phyloP scores from a whole-genome alignment of 2,797 vertebrate genomes.

The Paedocypris micromegethes region DNA sequence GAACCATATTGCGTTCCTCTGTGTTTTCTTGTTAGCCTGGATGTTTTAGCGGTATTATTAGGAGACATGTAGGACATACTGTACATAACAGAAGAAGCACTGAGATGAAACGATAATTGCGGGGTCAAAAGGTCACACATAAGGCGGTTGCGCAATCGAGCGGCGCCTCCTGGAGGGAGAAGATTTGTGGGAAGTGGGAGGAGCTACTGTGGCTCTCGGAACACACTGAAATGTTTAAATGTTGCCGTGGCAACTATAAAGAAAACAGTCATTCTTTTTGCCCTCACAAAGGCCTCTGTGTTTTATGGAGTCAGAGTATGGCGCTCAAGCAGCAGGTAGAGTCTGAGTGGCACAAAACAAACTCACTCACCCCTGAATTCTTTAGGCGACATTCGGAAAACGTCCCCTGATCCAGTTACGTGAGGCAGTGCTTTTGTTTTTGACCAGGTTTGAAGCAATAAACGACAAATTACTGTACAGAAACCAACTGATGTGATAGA shows the following conservation, averaged over 20 bases:
- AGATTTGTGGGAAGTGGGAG: slow-evolving; percentile 51
- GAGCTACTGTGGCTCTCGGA: slow-evolving; percentile 61
- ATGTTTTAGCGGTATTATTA: too few relatives aligned
- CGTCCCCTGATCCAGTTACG: neutral
- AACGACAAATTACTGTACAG: too few relatives aligned
- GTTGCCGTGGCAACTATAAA: slow-evolving; percentile 61
- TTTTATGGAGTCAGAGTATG: slow-evolving; percentile 29
- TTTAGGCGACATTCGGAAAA: slow-evolving; percentile 18
- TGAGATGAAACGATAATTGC: too few relatives aligned
- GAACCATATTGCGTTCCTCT: neutral
- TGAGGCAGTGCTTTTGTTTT: too few relatives aligned
- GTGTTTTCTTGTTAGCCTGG: too few relatives aligned
- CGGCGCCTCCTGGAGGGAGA: slow-evolving; percentile 1
- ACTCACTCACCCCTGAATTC: slow-evolving; percentile 54
- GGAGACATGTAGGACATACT: neutral
- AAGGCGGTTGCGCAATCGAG: too few relatives aligned
- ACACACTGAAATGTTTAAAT: slow-evolving; percentile 69
- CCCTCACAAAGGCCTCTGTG: slow-evolving; percentile 37
- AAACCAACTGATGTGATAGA: too few relatives aligned
- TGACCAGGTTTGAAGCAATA: too few relatives aligned
- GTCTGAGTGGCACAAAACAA: slow-evolving; percentile 42
- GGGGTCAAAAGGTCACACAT: too few relatives aligned
- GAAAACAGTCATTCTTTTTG: slow-evolving; percentile 59
- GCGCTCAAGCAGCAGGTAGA: slow-evolving; percentile 23
- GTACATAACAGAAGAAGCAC: neutral